A percentile compares a stretch with the other conserved stretches of the same genome.
Conservation (phyloP, 1,140 invertebrate genomes). For the Teleopsis dalmanni region DNA sequence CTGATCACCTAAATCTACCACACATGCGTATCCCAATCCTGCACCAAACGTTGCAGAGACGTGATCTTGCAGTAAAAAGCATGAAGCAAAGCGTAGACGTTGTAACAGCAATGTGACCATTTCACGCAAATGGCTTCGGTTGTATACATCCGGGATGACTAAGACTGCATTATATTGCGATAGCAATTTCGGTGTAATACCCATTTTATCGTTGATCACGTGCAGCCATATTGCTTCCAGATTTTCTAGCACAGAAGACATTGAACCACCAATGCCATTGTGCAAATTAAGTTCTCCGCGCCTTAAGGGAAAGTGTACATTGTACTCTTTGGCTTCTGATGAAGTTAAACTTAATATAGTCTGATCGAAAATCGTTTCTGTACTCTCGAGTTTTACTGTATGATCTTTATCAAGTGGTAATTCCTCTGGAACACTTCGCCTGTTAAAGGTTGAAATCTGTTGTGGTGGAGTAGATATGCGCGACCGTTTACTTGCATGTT, state of each 20-base stretch:
- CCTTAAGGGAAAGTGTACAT: conserved; percentile 82
- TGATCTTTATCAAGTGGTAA: conserved; percentile 37
- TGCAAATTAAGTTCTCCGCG: conserved; percentile 84
- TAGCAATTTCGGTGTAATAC: conserved; percentile 56
- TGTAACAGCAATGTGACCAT: conserved; percentile 72
- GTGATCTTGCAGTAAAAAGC: conserved; percentile 77
- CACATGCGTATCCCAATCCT: conserved; percentile 84
- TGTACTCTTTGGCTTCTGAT: conserved; percentile 65
- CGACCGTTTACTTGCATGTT: conserved; percentile 50
- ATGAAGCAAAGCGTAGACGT: conserved; percentile 81
- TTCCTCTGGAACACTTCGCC: conserved; percentile 62
- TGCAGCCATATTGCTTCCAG: conserved; percentile 81
- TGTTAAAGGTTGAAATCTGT: conserved; percentile 78
- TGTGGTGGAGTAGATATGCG: conserved; percentile 78
- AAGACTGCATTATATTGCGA: conserved; percentile 79
- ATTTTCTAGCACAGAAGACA: conserved; percentile 75
- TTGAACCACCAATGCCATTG: conserved; percentile 70
- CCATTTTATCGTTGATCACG: conserved; percentile 66
- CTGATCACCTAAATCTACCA: conserved; percentile 91
- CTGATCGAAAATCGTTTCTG: conserved; percentile 35
- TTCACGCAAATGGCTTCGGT: conserved; percentile 78
- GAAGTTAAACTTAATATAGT: conserved; percentile 55
- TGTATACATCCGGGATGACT: conserved; percentile 86
- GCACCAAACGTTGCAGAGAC: conserved; percentile 92
- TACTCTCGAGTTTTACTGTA: conserved; percentile 16